Base-by-base conservation (phyloP, 2,797 vertebrate species). In the Cossypha niveicapilla region DNA sequence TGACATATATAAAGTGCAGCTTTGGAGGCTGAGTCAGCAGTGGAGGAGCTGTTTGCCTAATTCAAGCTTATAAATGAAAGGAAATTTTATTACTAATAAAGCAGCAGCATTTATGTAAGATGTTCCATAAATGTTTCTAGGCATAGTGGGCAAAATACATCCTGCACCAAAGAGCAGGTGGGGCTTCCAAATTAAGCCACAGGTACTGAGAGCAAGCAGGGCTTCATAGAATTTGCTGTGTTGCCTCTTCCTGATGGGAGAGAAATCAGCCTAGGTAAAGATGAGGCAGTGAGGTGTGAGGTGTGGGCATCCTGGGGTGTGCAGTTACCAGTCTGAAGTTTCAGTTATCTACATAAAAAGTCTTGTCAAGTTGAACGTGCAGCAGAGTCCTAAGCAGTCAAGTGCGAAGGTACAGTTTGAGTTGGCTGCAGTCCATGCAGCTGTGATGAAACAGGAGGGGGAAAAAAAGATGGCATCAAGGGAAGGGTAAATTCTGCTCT, bases 1-100 rank as follows among this genome's bases (percentile, higher is more conserved):
- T 98, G 97, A 97, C 97, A 92, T 93, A 91, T 86, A 97, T 97
- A 92, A 97, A 95, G 86, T 93, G 92, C 72, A 90, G 94, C 86
- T 95, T 85, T 94, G 90, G 76, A 79, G 77, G 95, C 96, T 97
- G 96, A 97, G 77, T 97, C 96, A 97, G 97, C 94, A 92, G 53
- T 11, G 24, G 76, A 90, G 68, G 56, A 87, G 45, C n/a, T 65
- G 56, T 88, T 94, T 84, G 54, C 63, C 85, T 93, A 94, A 95
- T 83, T 89, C 37, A 32, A 91, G 75, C 92, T 96, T 96, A 95
- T 54, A 93, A 97, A 97, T 90, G 90, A 92, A 96, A 97, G 88
- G 65, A 90, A 88, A 95, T 88, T 92, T 88, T 96, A 92, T 95
- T 97, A 91, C 71, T 65, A 92, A 63, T 61, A 88, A 89, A 94